Base-by-base conservation (phyloP, 2,888 invertebrate genomes). In the Strigamia transsilvanica region DNA sequence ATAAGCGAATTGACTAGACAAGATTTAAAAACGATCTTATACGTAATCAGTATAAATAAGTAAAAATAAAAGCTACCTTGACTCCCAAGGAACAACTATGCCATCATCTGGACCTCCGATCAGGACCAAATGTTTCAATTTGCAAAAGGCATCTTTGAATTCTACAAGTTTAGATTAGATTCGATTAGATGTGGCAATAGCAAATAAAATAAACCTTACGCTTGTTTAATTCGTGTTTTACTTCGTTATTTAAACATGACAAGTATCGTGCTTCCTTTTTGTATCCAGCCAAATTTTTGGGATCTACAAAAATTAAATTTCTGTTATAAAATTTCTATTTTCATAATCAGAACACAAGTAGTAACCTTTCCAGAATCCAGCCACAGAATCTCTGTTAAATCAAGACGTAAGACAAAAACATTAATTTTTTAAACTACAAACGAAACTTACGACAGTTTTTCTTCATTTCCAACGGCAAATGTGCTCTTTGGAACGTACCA, bases 11-110 rank as follows among this genome's bases (percentile, higher is more conserved):
- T 96, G 96, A 87, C 97, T 97, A 89, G 83, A 91, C 80, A 87
- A 87, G 87, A 87, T 87, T 0, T 87, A 79, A 73, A 38, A 80
- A 23, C 27, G 18, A 79, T 13, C 6, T 13, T 18, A 5, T 18
- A 18, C 12, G 10, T 79, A 18, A 79, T 2, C 21, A 13, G 7
- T n/a, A 10, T 79, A 23, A 41, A 79, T 56, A 73, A 13, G 13
- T 73, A 23, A 73, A 13, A 15, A 10, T 32, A 15, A n/a, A 23
- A 51, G 12, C 18, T 89, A 95, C 95, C 94, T 94, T 85, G 97
- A 97, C 87, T 97, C 93, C 97, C 97, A 98, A 0, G 97, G 97
- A 0, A 95, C 95, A 81, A 97, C 97, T 4, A 97, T 96, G 51
- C 92, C 93, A 88, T 97, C 97, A 87, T 96, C 93, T 0, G 97